Evolutionary conservation across 2,113 vertebrate species (phyloP).

Genomic region (Colaptes auratus): DNA sequence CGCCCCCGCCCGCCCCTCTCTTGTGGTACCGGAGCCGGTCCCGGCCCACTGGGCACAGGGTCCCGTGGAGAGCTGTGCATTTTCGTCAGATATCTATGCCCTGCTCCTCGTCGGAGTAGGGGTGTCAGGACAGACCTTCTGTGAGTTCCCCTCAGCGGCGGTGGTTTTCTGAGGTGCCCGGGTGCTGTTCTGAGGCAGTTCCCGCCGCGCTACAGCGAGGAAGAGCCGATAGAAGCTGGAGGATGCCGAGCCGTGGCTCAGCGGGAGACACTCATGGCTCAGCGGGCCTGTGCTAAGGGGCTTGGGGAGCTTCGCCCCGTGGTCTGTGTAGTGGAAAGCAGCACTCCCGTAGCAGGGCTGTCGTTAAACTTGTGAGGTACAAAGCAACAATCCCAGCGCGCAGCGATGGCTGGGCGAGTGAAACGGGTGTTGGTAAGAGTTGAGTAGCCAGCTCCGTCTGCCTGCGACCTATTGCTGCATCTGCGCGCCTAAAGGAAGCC

Average conservation of each 20-base stretch:
- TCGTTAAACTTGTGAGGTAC: rapidly evolving
- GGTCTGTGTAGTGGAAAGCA: rapidly evolving
- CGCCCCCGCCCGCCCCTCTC: too few relatives aligned
- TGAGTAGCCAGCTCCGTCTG: rapidly evolving
- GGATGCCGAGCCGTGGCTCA: background rate
- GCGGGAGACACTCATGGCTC: too few relatives aligned
- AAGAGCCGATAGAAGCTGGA: background rate
- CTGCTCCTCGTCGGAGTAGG: background rate
- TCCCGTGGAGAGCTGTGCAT: rapidly evolving
- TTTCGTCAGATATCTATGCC: too few relatives aligned
- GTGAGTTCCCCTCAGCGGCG: background rate
- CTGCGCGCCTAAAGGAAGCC: rapidly evolving
- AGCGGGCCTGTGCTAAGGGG: background rate
- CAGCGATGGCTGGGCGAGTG: background rate
- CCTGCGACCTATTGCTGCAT: rapidly evolving
- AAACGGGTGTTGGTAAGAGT: rapidly evolving
- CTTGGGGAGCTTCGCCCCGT: background rate
- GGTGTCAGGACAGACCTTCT: background rate
- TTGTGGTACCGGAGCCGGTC: rapidly evolving
- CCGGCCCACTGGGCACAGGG: rapidly evolving
- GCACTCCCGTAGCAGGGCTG: background rate
- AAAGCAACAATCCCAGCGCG: rapidly evolving
- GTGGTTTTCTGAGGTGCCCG: too few relatives aligned
- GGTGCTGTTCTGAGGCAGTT: background rate
- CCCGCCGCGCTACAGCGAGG: rapidly evolving